Conservation (phyloP, 2,888 invertebrate species). For the Leptopilina myrica region DNA sequence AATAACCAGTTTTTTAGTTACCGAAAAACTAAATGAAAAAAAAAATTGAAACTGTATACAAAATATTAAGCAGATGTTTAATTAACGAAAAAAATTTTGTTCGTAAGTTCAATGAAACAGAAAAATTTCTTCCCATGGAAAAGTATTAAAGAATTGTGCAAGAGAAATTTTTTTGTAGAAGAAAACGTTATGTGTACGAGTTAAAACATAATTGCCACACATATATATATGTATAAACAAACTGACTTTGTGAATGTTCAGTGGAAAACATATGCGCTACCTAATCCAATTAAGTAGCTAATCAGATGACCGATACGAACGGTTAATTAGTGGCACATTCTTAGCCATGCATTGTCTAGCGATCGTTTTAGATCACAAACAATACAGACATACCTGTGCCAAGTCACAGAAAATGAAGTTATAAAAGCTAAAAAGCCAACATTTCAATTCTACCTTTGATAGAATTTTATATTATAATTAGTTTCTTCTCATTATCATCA, state of each 20-base stretch:
- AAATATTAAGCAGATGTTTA: too few relatives aligned
- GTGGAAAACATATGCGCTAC: constrained; percentile 59
- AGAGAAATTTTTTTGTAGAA: neutral
- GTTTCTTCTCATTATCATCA: too few relatives aligned
- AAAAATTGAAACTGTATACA: too few relatives aligned
- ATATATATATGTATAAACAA: constrained; percentile 37
- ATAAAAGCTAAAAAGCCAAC: neutral
- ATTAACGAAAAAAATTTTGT: too few relatives aligned
- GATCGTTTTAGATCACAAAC: constrained; percentile 61
- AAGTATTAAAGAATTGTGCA: constrained; percentile 20
- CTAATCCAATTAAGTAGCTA: constrained; percentile 71
- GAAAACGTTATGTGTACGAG: constrained; percentile 13
- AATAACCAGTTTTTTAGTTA: too few relatives aligned
- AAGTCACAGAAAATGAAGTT: constrained; percentile 6
- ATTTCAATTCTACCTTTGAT: neutral
- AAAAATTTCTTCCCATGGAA: neutral
- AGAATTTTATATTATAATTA: neutral
- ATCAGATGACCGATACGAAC: constrained; percentile 67
- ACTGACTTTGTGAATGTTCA: constrained; percentile 60
- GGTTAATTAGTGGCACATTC: constrained; percentile 71
- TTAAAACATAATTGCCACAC: constrained; percentile 42
- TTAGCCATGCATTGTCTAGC: constrained; percentile 63
- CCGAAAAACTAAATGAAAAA: too few relatives aligned
- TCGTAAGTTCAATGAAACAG: too few relatives aligned
- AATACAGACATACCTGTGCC: constrained; percentile 56